A percentile compares a stretch with the other conserved stretches of the same genome.
phyloP scores from a whole-genome alignment of 2,113 vertebrate species.

The Oreotrochilus melanogaster region DNA sequence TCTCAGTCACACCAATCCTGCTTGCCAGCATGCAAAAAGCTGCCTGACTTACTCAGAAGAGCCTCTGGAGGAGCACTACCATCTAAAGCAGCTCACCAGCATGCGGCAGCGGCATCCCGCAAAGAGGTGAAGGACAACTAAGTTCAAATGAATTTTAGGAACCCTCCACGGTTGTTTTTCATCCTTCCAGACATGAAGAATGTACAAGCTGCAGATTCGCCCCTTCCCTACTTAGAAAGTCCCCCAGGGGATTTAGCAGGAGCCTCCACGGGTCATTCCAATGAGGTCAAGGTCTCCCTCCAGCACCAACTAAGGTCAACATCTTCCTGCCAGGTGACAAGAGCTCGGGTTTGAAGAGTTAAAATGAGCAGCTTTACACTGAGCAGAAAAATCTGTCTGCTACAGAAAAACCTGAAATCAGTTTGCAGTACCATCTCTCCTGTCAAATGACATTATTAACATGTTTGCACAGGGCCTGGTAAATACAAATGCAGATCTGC shows the following conservation, averaged over 20 bases:
- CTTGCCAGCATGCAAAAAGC: neutral
- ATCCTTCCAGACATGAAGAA: slow-evolving; percentile 56
- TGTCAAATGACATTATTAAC: neutral
- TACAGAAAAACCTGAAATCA: neutral
- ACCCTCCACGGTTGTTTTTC: neutral
- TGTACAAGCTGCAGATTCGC: neutral
- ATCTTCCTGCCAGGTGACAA: slow-evolving; percentile 46
- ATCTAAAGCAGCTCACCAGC: neutral
- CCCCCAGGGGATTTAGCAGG: slow-evolving; percentile 54
- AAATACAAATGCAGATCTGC: neutral
- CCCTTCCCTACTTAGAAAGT: slow-evolving; percentile 55
- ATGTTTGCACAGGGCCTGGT: neutral
- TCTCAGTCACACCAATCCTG: neutral
- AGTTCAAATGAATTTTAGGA: slow-evolving; percentile 43
- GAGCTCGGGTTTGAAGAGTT: neutral
- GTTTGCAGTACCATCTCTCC: neutral
- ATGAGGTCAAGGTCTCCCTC: slow-evolving; percentile 28
- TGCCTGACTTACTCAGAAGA: neutral
- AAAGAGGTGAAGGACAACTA: slow-evolving; percentile 20
- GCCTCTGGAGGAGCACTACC: neutral
- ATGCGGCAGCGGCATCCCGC: neutral
- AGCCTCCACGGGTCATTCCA: slow-evolving; percentile 44
- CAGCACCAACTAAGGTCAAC: slow-evolving; percentile 25
- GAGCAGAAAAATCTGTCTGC: neutral
- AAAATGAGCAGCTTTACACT: slow-evolving; percentile 21